Evolutionary conservation across 1,140 invertebrate species (phyloP).

Genomic region (Atta texana): DNA sequence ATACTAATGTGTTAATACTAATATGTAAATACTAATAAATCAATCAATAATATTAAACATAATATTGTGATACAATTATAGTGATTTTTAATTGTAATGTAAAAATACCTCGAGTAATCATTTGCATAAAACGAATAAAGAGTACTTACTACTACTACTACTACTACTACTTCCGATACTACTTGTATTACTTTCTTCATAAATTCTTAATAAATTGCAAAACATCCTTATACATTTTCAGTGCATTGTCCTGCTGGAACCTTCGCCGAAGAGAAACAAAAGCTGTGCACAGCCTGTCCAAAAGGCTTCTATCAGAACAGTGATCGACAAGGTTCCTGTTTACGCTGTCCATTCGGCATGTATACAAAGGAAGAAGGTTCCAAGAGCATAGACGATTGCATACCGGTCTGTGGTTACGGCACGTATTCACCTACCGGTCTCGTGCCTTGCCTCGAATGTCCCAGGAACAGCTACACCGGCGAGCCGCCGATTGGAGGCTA

Average conservation of each 20-base stretch:
- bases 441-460: constrained; percentile 98
- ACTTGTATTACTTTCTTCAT: too few species aligned
- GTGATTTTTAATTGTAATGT: too few species aligned
- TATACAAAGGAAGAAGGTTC: constrained; percentile 97
- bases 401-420: constrained; percentile 98
- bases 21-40: too few species aligned
- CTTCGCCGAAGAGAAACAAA: constrained; percentile 95
- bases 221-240: constrained; percentile 83
- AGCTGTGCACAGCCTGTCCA: constrained; percentile 95
- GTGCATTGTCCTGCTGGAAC: constrained; percentile 98
- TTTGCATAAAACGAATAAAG: too few species aligned
- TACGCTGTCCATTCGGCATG: constrained; percentile 95
- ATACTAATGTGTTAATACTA: too few species aligned
- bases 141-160: too few species aligned
- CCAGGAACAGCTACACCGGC: constrained; percentile 95
- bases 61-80: too few species aligned
- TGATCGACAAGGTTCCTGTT: constrained; percentile 94
- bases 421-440: constrained; percentile 97
- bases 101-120: too few species aligned
- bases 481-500: constrained; percentile 96
- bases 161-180: too few species aligned
- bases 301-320: constrained; percentile 97
- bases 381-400: constrained; percentile 93
- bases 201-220: constrained; percentile 35
- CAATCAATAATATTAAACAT: too few species aligned